Evolutionary conservation across 2,113 vertebrate genomes (phyloP), one percentile per base, ranked within the genome.

Genomic region (Bos javanicus): DNA sequence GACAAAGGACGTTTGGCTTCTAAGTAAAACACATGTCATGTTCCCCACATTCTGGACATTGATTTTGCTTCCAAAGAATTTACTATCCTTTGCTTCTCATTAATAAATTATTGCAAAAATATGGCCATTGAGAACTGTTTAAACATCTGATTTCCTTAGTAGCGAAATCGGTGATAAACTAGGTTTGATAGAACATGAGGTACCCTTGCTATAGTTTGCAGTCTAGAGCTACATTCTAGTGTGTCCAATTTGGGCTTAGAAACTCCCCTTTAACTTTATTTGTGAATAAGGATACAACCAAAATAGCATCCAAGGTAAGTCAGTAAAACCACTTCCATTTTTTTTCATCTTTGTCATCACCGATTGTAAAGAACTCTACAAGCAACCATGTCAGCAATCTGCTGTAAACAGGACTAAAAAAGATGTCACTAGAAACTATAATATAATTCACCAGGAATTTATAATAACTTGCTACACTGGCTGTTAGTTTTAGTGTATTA

Each of bases 91-190:
- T 74, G 43, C 36, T 94, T 89, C 54, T 87, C 21, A 86, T 81
- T 94, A 64, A 82, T 46, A 95, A 71, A 59, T 67, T 80, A 90
- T 56, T 6, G n/a, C 21, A 96, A 96, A 97, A 92, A 64, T 71
- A 92, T 48, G 0, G 7, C 46, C 46, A 46, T 2, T 46, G 7
- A 94, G 28, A 67, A 78, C 1, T 15, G 7, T 83, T 96, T 90
- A 76, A 97, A 78, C 30, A 87, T 94, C 39, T 97, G 28, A 56
- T 92, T 62, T 90, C 7, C 36, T 97, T 86, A n/a, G 14, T 59
- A 85, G 83, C 43, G 83, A 94, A 95, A 52, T 19, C 1, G 1
- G 17, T 60, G 12, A 76, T 60, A 96, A 97, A 88, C 46, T 1
- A 83, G 26, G 10, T 89, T 60, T 78, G 56, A 94, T 30, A 91